Evolutionary conservation across 2,113 vertebrate species (phyloP).

Genomic region (Carollia perspicillata): DNA sequence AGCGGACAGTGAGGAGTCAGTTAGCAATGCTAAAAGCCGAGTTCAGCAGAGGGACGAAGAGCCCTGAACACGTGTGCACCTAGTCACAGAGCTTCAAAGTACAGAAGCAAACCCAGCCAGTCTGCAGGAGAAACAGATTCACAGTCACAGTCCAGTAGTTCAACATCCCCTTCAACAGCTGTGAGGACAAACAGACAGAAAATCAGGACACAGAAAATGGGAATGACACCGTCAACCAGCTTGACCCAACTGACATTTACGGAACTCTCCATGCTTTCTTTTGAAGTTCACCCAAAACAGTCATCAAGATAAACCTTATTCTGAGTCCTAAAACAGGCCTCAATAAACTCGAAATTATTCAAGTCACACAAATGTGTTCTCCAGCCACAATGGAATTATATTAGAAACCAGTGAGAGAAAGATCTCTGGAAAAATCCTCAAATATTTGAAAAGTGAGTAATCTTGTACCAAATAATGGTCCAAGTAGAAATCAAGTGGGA

Average conservation of each 20-base stretch:
- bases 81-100: background rate
- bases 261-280: background rate
- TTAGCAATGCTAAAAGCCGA: background rate
- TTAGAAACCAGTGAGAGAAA: background rate
- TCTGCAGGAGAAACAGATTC: background rate
- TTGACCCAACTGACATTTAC: too few relatives aligned
- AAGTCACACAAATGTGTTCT: background rate
- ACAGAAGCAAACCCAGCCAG: background rate
- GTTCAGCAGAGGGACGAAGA: background rate
- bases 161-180: background rate
- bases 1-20: background rate
- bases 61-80: background rate
- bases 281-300: background rate
- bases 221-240: background rate
- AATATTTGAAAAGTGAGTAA: background rate
- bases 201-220: background rate
- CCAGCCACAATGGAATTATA: background rate
- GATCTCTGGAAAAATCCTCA: background rate
- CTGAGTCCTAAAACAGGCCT: background rate
- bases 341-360: background rate
- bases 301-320: background rate
- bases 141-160: background rate
- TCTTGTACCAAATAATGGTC: background rate
- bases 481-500: background rate
- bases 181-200: background rate